Conservation (phyloP, 2,113 vertebrate species). For the Oostethus manadensis region DNA sequence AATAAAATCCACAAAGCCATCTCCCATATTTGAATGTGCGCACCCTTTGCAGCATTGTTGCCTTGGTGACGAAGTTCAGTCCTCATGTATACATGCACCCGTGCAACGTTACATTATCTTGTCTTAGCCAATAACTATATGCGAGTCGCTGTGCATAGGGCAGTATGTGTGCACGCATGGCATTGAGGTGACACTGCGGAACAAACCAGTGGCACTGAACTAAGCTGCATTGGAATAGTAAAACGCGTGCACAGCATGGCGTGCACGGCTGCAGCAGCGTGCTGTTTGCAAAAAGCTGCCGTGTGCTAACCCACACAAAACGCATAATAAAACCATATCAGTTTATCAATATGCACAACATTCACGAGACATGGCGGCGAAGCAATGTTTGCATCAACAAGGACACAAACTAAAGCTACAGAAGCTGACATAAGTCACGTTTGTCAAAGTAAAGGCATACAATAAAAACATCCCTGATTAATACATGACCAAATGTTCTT, state of each 20-base stretch:
- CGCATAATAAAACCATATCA: too few relatives aligned
- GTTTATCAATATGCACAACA: too few relatives aligned
- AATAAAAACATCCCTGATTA: too few relatives aligned
- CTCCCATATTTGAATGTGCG: conserved; percentile 23
- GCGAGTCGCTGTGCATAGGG: conserved; percentile 15
- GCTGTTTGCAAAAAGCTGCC: conserved; percentile 14
- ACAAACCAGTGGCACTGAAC: conserved; percentile 7
- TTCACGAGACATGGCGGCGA: too few relatives aligned
- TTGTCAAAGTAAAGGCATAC: too few relatives aligned
- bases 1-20: conserved; percentile 42
- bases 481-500: too few relatives aligned
- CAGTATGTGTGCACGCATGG: conserved; percentile 7
- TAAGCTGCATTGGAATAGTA: conserved; percentile 6
- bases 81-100: background rate
- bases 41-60: conserved; percentile 47
- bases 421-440: too few relatives aligned
- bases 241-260: background rate
- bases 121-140: conserved; percentile 6
- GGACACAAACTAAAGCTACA: too few relatives aligned
- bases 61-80: conserved; percentile 68
- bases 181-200: conserved; percentile 20
- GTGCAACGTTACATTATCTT: conserved; percentile 2
- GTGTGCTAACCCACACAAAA: too few relatives aligned
- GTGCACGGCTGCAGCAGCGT: conserved; percentile 4
- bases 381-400: too few relatives aligned